Evolutionary conservation across 2,113 vertebrate species (phyloP).

Genomic region (Sisor rabdophorus): DNA sequence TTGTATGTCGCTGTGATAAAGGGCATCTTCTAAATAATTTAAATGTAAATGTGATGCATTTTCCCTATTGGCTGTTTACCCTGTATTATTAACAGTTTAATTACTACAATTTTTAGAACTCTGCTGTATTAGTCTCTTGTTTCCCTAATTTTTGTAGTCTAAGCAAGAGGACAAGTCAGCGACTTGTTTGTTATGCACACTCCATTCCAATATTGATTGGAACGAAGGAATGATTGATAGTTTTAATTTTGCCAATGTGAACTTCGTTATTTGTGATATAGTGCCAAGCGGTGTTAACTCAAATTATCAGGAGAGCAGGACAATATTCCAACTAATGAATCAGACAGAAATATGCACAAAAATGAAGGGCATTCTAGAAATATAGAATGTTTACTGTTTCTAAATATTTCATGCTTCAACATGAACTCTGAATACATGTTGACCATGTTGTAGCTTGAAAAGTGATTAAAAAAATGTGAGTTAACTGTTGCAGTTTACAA

Average conservation of each 20-base stretch:
- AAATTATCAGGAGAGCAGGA: neutral
- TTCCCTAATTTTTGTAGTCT: neutral
- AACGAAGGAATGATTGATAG: neutral
- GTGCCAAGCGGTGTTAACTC: neutral
- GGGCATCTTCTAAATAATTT: too few relatives aligned
- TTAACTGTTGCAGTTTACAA: neutral
- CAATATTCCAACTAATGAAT: neutral
- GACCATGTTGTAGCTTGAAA: neutral
- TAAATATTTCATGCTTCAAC: neutral
- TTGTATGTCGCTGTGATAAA: too few relatives aligned
- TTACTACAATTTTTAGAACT: neutral
- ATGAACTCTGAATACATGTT: neutral
- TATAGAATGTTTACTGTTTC: neutral
- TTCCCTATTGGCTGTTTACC: too few relatives aligned
- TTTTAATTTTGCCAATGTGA: neutral
- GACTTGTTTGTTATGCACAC: neutral
- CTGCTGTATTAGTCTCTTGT: neutral
- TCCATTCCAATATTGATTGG: neutral
- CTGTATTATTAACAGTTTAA: too few relatives aligned
- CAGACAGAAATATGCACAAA: neutral
- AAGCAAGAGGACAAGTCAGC: neutral
- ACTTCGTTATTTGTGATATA: conserved; percentile 2
- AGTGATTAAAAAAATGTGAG: neutral
- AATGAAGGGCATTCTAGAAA: neutral
- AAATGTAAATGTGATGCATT: too few relatives aligned